These are phyloP conservation scores for Cheiracanthium punctorium DNA, from an alignment of 2,888 invertebrate genomes.

Conservation along the genomic window DNA sequence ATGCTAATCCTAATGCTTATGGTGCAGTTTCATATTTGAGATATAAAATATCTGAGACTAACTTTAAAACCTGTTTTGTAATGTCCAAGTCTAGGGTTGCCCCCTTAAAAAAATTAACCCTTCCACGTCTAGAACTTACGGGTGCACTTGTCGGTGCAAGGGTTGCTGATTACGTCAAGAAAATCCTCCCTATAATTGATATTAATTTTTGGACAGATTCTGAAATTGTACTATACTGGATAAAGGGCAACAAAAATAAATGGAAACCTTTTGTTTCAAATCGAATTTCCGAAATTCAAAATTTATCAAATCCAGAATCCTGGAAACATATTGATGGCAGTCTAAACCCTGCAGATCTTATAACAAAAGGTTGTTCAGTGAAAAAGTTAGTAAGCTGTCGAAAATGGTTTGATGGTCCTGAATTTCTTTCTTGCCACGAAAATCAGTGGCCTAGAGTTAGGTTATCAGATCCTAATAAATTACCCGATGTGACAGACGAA, in stretches of 20 bases:
- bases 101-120: not conserved
- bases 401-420: no score
- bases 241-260: not conserved
- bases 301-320: not conserved
- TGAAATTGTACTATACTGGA: not conserved
- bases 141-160: not conserved
- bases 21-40: not conserved
- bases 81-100: not conserved
- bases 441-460: no score
- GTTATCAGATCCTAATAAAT: no score
- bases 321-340: not conserved
- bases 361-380: not conserved
- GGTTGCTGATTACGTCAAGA: not conserved
- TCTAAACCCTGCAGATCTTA: not conserved
- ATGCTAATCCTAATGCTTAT: not conserved
- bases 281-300: not conserved
- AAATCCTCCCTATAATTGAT: not conserved
- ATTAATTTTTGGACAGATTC: not conserved
- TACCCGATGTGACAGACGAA: no score
- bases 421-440: no score
- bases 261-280: slow-evolving; percentile 8
- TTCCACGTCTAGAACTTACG: not conserved
- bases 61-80: not conserved
- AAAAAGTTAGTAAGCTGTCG: no score
- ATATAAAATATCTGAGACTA: not conserved